Evolutionary conservation across 2,888 invertebrate species (phyloP), one percentile per base, ranked within the genome.

Genomic region (Zaprionus obscuricornis): DNA sequence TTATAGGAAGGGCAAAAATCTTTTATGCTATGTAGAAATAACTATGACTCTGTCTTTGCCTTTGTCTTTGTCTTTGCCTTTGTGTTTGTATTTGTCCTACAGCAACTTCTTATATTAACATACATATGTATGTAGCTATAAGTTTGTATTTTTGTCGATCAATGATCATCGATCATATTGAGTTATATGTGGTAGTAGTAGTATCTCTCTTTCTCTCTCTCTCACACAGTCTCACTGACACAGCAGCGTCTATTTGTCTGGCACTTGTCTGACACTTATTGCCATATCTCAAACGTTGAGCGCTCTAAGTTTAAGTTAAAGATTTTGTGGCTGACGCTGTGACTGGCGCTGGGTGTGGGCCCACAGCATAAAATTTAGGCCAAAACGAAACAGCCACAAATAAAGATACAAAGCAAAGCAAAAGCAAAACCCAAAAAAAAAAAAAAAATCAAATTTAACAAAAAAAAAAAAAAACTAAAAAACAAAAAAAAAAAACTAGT

Each of bases 191-290:
- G n/a, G 16, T 14, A 36, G 6, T 1, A 24, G 16, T 22, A 17
- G 11, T 24, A 13, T n/a, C 5, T 26, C 10, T 10, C n/a, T 43
- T n/a, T n/a, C n/a, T n/a, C n/a, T n/a, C n/a, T n/a, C n/a, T n/a
- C n/a, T n/a, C n/a, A n/a, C n/a, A n/a, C n/a, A n/a, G n/a, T n/a
- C n/a, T n/a, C n/a, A n/a, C n/a, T n/a, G n/a, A n/a, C n/a, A n/a
- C n/a, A n/a, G n/a, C 8, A 11, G 34, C 39, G 45, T 34, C 47
- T 49, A 33, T 62, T 62, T 59, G 60, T 59, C 60, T 60, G 43
- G 18, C 59, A 62, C 60, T 62, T 62, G 59, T 59, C 60, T 62
- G 50, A 18, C 16, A 20, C 2, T 26, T 16, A 37, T 24, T 29
- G 43, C 24, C 22, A 11, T 37, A 17, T 47, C 22, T 29, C 22